phyloP scores from a whole-genome alignment of 2,797 vertebrate species.

The Chelidonichthys spinosus region DNA sequence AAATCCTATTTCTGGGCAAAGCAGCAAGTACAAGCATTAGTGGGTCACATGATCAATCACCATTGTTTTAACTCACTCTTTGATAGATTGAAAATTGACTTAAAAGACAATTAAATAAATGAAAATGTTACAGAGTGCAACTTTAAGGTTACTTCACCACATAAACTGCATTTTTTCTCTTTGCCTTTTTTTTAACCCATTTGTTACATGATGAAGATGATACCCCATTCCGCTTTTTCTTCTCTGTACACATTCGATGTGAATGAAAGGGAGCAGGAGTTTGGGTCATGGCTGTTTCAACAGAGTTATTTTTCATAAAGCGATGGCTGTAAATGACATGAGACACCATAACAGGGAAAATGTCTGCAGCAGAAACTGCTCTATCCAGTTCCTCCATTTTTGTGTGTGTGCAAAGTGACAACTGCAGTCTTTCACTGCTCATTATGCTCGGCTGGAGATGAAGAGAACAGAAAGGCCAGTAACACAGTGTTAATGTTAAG shows the following conservation, averaged over 20 bases:
- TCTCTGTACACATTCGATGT: background rate
- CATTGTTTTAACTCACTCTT: no score
- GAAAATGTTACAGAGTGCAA: no score
- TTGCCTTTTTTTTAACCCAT: background rate
- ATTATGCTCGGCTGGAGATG: background rate
- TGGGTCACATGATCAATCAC: no score
- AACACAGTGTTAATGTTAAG: constrained; percentile 26
- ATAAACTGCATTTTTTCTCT: no score
- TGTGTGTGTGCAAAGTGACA: background rate
- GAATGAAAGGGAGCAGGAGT: background rate
- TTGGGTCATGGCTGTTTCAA: background rate
- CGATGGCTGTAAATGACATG: background rate
- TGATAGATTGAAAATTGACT: no score
- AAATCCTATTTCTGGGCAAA: no score
- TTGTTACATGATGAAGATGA: background rate
- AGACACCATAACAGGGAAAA: background rate
- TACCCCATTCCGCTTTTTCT: background rate
- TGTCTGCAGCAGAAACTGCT: background rate
- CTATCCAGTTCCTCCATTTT: background rate
- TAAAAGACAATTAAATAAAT: no score
- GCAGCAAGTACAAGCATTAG: no score
- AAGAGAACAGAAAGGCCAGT: constrained; percentile 20
- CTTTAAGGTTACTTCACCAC: no score
- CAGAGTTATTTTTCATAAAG: constrained; percentile 2
- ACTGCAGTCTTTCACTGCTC: constrained; percentile 19